phyloP scores from a whole-genome alignment of 2,888 invertebrate species.

The Drosophila limbata region DNA sequence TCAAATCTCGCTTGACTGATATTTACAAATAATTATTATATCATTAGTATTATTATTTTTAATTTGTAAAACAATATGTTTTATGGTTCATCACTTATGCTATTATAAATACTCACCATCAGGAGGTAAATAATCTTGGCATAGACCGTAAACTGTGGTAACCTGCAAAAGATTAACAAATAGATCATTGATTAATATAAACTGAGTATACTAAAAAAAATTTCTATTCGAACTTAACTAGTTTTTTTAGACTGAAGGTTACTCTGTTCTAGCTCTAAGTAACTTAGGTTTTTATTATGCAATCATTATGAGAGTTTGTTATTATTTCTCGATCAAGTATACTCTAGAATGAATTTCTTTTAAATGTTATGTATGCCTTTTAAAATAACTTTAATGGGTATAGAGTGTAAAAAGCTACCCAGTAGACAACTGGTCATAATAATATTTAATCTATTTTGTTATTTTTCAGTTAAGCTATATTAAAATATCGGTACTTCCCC shows the following conservation, averaged over 20 bases:
- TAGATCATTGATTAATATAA: slow-evolving; percentile 20
- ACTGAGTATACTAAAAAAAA: no score
- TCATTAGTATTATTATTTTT: not conserved
- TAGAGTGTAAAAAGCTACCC: slow-evolving; percentile 2
- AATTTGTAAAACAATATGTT: not conserved
- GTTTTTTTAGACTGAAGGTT: not conserved
- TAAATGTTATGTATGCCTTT: not conserved
- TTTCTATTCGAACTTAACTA: not conserved
- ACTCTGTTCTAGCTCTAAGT: not conserved
- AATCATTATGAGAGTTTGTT: not conserved
- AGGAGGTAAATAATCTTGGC: slow-evolving; percentile 96
- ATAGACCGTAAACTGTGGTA: slow-evolving; percentile 96
- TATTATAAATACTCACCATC: slow-evolving; percentile 89
- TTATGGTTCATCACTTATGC: not conserved
- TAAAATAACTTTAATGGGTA: not conserved
- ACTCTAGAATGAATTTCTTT: not conserved
- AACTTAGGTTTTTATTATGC: not conserved
- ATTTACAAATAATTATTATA: slow-evolving; percentile 16
- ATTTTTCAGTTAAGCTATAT: slow-evolving; percentile 25
- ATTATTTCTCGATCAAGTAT: not conserved
- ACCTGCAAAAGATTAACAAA: slow-evolving; percentile 88
- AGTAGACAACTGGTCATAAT: slow-evolving; percentile 29
- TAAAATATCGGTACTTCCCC: slow-evolving; percentile 37
- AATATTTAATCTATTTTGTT: slow-evolving; percentile 35
- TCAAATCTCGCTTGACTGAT: slow-evolving; percentile 1